Base-by-base conservation (phyloP, 2,888 invertebrate genomes). In the Epicampocera succincta region DNA sequence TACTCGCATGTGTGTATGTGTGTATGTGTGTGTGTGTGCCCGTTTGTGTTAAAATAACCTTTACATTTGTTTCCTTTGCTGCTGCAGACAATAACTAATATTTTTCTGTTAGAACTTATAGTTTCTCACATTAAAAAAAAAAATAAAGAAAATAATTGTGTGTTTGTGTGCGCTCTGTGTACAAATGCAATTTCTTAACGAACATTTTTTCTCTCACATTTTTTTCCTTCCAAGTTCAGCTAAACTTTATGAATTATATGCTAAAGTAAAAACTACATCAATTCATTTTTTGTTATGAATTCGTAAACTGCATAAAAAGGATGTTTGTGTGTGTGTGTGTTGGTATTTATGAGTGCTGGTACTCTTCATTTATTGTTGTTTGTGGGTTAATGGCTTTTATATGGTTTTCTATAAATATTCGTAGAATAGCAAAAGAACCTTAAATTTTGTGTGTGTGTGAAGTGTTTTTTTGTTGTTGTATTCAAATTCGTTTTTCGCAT, bases 321-420 rank as follows among this genome's bases (percentile, higher is more conserved):
- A 42, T 46, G n/a, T 52, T 8, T 3, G 25, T 29, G 13, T 42
- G 15, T 38, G 5, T 63, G 21, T n/a, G 21, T 50, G 25, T 15
- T 42, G 17, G 52, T 44, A 52, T 61, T 44, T 61, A 58, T 58
- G 46, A 71, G 9, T 58, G 19, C n/a, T 58, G 0, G 6, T 46
- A 56, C 21, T n/a, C 44, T 11, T 63, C 40, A 1, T 15, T 46
- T 69, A 44, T 74, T 54, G 15, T 46, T 60, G 12, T 72, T 81
- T 77, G 58, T 71, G 74, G 46, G 81, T 74, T 77, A 82, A 78
- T 74, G 60, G 58, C 29, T 78, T 76, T 74, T 78, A 15, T 78
- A 73, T 71, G 81, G 81, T 78, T 82, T 81, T 71, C 65, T 65
- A 72, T 78, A 66, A 60, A 71, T 56, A 58, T 44, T 65, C 48